phyloP scores from a whole-genome alignment of 2,888 invertebrate genomes.

The Patella pellucida region DNA sequence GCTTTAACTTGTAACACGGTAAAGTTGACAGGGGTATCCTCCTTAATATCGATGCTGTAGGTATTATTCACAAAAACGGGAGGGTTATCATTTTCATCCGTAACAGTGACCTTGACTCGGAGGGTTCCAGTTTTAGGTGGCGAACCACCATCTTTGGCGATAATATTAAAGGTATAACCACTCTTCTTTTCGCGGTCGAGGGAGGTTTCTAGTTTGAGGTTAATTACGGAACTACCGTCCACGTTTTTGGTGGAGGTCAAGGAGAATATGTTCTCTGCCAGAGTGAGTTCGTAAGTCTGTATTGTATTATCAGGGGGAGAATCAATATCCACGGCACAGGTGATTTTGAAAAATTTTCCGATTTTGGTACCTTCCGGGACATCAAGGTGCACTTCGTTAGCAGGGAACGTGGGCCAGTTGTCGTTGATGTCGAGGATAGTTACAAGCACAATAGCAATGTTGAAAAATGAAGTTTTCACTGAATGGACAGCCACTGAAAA shows the following conservation, averaged over 20 bases:
- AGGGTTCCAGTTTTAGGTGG: constrained; percentile 44
- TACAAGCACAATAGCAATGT: constrained; percentile 49
- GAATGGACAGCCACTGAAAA: constrained; percentile 54
- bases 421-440: constrained; percentile 56
- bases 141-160: constrained; percentile 54
- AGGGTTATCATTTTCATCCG: constrained; percentile 57
- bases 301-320: constrained; percentile 49
- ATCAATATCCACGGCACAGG: constrained; percentile 53
- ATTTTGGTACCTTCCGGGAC: constrained; percentile 38
- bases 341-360: constrained; percentile 36
- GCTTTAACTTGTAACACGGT: constrained; percentile 34
- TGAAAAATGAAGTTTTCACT: constrained; percentile 45
- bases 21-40: constrained; percentile 29
- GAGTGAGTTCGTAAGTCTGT: constrained; percentile 51
- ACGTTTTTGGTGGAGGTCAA: constrained; percentile 47
- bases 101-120: constrained; percentile 47
- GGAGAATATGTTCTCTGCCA: constrained; percentile 44
- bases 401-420: constrained; percentile 51
- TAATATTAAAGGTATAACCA: constrained; percentile 48
- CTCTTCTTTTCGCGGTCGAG: constrained; percentile 54
- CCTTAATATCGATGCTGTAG: constrained; percentile 47
- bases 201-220: constrained; percentile 46
- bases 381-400: constrained; percentile 37
- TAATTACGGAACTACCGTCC: constrained; percentile 53
- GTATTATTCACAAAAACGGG: constrained; percentile 42